phyloP scores from a whole-genome alignment of 2,888 invertebrate species.

The Dascillus cervinus region DNA sequence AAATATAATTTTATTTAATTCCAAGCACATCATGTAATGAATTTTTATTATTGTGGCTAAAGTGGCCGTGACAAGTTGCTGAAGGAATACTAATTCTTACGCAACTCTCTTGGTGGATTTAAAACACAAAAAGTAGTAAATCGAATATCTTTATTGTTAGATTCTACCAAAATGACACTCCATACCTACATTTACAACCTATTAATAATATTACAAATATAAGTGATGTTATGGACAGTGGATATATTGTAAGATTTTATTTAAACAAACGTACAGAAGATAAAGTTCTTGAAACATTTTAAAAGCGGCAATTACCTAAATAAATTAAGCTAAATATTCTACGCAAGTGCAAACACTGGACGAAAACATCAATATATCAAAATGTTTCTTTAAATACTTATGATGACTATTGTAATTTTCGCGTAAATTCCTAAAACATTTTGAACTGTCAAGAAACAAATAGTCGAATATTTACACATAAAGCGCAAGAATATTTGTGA shows the following conservation, averaged over 20 bases:
- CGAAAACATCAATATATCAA: conserved; percentile 9
- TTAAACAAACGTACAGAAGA: neutral
- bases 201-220: conserved; percentile 31
- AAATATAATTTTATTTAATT: too few species aligned
- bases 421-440: neutral
- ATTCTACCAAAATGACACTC: conserved; percentile 30
- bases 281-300: neutral
- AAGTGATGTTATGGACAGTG: conserved; percentile 26
- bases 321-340: conserved; percentile 7
- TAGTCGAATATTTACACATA: neutral
- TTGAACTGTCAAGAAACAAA: neutral
- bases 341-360: conserved; percentile 10
- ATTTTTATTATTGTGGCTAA: too few species aligned
- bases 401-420: neutral
- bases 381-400: conserved; percentile 1
- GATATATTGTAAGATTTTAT: conserved; percentile 11
- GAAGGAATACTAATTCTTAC: too few species aligned
- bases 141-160: conserved; percentile 28
- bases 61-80: too few species aligned
- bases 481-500: neutral
- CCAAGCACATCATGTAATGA: too few species aligned
- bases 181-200: conserved; percentile 30
- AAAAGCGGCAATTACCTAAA: conserved; percentile 4
- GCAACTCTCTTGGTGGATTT: too few species aligned
- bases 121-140: too few species aligned